Base-by-base conservation (phyloP, 2,888 invertebrate genomes). In the Diogma glabrata region DNA sequence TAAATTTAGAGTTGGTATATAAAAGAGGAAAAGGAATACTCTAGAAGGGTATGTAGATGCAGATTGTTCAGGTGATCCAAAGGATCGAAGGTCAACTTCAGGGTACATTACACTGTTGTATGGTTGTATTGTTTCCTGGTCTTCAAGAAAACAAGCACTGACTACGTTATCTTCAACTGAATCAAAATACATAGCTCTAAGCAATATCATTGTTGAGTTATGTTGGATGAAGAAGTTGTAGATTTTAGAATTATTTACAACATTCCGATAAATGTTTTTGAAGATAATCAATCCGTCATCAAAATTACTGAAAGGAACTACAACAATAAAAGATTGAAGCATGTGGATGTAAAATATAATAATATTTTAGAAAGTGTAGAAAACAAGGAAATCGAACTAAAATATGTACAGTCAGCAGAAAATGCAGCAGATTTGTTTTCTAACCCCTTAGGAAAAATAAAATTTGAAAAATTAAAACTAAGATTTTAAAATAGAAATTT, bases 81-180 rank as follows among this genome's bases (percentile, higher is more conserved):
- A 6, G n/a, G 33, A 33, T 33, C 33, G 33, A 33, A 33, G 33
- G 14, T 33, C 45, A 45, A 45, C 45, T 19, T 45, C 20, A 12
- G 45, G 45, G 17, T 45, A 9, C 23, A 22, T 22, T 22, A 19
- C 9, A 22, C 7, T 45, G 17, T 45, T 45, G 2, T 9, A 19
- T 22, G 12, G 23, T 20, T 45, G 45, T 22, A 22, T 45, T 12
- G 12, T 45, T 16, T 45, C 45, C 12, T 45, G 20, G 45, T 45
- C 12, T 45, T 45, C 45, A 20, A 22, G 23, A 33, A 33, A 33
- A 33, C 33, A 33, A 33, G 5, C 14, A n/a, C n/a, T n/a, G n/a
- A n/a, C n/a, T n/a, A n/a, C n/a, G n/a, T n/a, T n/a, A n/a, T 46
- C 46, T 14, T 46, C 46, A 22, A 46, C 24, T 5, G 46, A 46